Base-by-base conservation (phyloP, 2,888 invertebrate genomes). In the Electrophaes corylata region DNA sequence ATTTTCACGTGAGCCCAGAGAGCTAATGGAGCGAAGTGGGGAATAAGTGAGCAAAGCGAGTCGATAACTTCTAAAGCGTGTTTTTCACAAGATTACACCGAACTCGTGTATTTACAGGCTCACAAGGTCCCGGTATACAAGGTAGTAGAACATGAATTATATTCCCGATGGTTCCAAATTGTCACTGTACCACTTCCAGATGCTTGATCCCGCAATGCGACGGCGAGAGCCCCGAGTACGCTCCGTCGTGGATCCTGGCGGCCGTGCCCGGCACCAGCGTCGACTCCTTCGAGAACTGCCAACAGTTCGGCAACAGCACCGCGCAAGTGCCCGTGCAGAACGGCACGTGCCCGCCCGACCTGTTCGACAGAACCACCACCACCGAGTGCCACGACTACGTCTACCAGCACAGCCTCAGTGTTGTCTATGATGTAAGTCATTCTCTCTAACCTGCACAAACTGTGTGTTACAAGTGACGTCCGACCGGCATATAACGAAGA, bases 361-460 rank as follows among this genome's bases (percentile, higher is more conserved):
- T 83, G 62, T 91, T 91, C 67, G 75, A 89, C 66, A 61, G 53
- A 4, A 57, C 70, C 3, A 64, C 56, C 1, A 79, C 72, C 0
- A 70, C 73, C 44, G 57, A 62, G 0, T 91, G 91, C 54, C 67
- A 82, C 2, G 65, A 60, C 0, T 83, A 81, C 20, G 84, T 91
- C 2, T 90, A 89, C 50, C 76, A 88, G 66, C 79, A 91, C 51
- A 76, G 75, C 3, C 70, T 83, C 33, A 86, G 81, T 45, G 86
- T 90, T 1, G 91, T 90, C 0, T 86, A 90, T 50, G 90, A 90
- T 64, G 91, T 91, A 57, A 85, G 89, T 80, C 10, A 14, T 2
- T 10, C 3, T 29, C n/a, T n/a, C n/a, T n/a, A n/a, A n/a, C n/a
- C n/a, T 29, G 8, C 26, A 10, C 10, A 8, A 29, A 29, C 10